Conservation (phyloP, 2,888 invertebrate genomes). For the Diaphora mendica region DNA sequence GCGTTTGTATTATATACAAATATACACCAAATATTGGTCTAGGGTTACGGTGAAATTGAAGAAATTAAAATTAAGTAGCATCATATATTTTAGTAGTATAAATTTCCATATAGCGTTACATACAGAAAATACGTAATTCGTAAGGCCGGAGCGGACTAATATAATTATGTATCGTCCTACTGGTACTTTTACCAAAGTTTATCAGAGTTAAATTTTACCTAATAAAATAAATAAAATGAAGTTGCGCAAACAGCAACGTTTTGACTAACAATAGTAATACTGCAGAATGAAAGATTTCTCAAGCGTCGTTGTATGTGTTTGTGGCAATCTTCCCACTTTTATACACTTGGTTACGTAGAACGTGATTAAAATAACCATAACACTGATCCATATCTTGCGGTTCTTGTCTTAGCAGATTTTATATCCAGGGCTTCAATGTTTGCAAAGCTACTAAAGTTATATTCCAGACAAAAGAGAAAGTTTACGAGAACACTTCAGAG, state of each 20-base stretch:
- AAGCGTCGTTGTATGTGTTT: neutral
- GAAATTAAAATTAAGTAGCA: no score
- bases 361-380: neutral
- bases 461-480: neutral
- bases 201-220: no score
- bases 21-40: neutral
- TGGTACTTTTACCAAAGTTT: no score
- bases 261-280: neutral
- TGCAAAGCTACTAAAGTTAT: slow-evolving; percentile 2
- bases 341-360: neutral
- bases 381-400: neutral
- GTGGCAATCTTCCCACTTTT: neutral
- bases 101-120: no score
- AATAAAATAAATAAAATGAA: no score
- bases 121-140: no score
- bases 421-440: neutral
- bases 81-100: neutral
- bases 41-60: no score
- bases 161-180: no score
- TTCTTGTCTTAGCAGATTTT: neutral
- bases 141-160: no score
- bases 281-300: neutral
- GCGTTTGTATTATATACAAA: no score
- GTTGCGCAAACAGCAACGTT: neutral
- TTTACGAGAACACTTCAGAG: slow-evolving; percentile 3